Percentiles rank a stretch among this genome's conserved stretches.
phyloP scores from a whole-genome alignment of 2,888 invertebrate species.

The Empis stercorea region DNA sequence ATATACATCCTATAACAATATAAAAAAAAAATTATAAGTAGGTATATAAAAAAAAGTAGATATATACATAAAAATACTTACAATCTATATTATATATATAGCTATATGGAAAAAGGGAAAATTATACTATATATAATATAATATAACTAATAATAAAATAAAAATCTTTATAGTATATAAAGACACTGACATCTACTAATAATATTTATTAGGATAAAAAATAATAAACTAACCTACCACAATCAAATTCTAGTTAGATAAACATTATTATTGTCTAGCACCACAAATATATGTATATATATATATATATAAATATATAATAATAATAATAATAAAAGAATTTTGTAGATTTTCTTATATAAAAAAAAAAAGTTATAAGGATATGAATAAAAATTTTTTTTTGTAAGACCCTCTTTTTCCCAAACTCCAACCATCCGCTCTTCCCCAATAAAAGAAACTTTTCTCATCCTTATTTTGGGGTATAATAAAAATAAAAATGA shows the following conservation, averaged over 20 bases:
- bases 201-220: constrained; percentile 12
- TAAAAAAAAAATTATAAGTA: not conserved
- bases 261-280: constrained; percentile 6
- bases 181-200: constrained; percentile 2
- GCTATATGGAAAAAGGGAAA: not conserved
- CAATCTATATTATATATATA: no score
- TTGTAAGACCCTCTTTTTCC: no score
- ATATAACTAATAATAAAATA: not conserved
- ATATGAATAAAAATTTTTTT: no score
- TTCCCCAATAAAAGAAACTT: no score
- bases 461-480: no score
- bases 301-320: constrained; percentile 8
- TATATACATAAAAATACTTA: constrained; percentile 2
- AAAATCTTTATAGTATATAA: not conserved
- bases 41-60: not conserved
- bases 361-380: no score
- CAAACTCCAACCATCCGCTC: no score
- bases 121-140: no score
- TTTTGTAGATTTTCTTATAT: no score
- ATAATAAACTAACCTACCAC: constrained; percentile 21
- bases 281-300: no score
- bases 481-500: no score
- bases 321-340: not conserved
- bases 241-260: constrained; percentile 19
- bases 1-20: no score